Conservation (phyloP, 2,113 vertebrate genomes). For the Antennarius striatus region DNA sequence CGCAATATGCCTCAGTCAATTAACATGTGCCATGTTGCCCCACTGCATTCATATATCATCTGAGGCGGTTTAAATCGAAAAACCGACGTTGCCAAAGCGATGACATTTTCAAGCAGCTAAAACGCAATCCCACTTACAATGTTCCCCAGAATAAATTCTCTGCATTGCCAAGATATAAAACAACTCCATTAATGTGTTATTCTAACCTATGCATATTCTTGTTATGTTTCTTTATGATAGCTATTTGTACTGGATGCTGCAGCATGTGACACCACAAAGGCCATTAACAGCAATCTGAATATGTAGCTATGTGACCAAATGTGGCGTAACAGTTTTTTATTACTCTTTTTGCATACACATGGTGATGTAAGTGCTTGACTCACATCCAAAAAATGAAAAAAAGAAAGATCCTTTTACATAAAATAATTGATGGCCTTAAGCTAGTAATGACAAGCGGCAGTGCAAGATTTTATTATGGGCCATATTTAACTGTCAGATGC, state of each 20-base stretch:
- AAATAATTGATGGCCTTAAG: too few relatives aligned
- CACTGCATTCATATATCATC: slow-evolving; percentile 62
- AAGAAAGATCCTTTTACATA: too few relatives aligned
- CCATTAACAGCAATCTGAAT: slow-evolving; percentile 5
- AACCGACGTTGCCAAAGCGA: slow-evolving; percentile 60
- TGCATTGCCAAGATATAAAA: slow-evolving; percentile 42
- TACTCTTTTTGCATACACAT: too few relatives aligned
- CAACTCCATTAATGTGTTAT: slow-evolving; percentile 38
- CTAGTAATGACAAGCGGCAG: too few relatives aligned
- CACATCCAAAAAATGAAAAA: too few relatives aligned
- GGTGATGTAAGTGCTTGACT: too few relatives aligned
- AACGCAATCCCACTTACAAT: slow-evolving; percentile 38
- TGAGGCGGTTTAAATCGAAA: slow-evolving; percentile 61
- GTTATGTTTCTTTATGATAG: slow-evolving; percentile 19
- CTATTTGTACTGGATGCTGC: slow-evolving; percentile 10
- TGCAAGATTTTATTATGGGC: too few relatives aligned
- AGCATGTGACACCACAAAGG: not conserved
- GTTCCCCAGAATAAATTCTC: slow-evolving; percentile 47
- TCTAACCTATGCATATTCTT: slow-evolving; percentile 17
- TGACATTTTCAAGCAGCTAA: slow-evolving; percentile 62
- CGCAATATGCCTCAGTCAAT: slow-evolving; percentile 67
- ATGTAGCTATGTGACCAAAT: too few relatives aligned
- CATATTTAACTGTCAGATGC: too few relatives aligned
- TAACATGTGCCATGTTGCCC: slow-evolving; percentile 56
- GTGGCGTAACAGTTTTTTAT: too few relatives aligned